Percentiles rank a stretch among this genome's conserved stretches.
phyloP scores from a whole-genome alignment of 2,113 vertebrate species.

The Bos javanicus region DNA sequence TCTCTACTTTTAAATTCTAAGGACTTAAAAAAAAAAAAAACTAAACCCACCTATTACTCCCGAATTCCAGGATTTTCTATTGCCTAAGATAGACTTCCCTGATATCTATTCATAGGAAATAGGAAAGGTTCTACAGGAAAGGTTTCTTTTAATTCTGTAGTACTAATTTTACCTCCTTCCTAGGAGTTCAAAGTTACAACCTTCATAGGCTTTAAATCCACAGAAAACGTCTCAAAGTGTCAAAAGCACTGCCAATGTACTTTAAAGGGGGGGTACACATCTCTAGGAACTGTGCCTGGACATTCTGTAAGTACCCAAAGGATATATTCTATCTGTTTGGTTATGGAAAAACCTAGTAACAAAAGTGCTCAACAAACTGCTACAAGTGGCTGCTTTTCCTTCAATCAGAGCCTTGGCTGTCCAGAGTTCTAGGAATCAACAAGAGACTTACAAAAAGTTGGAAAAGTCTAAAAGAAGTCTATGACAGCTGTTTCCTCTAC shows the following conservation, averaged over 20 bases:
- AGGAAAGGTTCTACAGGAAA: constrained; percentile 61
- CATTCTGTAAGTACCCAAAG: not conserved
- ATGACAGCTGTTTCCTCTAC: constrained; percentile 72
- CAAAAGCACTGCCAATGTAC: not conserved
- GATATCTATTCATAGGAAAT: not conserved
- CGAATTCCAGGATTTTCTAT: constrained; percentile 43
- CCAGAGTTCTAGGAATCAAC: not conserved
- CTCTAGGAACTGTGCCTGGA: not conserved
- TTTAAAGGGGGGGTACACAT: not conserved
- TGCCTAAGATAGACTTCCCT: constrained; percentile 57
- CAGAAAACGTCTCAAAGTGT: not conserved
- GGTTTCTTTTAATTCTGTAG: not conserved
- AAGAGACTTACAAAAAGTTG: not conserved
- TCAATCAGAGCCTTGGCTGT: not conserved
- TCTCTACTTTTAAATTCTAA: not conserved
- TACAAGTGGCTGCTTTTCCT: not conserved
- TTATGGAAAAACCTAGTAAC: not conserved
- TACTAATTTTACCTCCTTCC: not conserved
- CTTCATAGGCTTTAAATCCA: not conserved
- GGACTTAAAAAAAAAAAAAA: not conserved
- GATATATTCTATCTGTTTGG: not conserved
- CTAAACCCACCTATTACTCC: not conserved
- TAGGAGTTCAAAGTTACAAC: not conserved
- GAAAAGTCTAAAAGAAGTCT: not conserved
- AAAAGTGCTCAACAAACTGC: not conserved